These are phyloP conservation scores for Callospermophilus lateralis DNA, from an alignment of 2,113 vertebrate species.

Conservation along the genomic window DNA sequence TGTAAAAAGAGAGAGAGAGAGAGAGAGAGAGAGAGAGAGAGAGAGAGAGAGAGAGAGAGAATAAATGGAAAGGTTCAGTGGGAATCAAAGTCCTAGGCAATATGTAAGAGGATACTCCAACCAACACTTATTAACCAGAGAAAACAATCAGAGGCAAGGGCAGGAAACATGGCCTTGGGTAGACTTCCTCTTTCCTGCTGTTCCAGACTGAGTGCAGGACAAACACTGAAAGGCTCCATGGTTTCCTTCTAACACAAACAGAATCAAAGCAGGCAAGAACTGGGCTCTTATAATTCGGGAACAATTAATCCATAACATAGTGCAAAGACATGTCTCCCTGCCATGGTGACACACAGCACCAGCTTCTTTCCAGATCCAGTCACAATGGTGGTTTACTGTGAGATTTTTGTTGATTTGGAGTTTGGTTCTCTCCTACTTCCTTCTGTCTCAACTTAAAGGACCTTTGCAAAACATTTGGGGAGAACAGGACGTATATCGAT, in stretches of 20 bases:
- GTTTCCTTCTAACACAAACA: not conserved
- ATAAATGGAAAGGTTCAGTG: not conserved
- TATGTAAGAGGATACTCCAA: not conserved
- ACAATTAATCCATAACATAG: not conserved
- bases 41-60: too few species aligned
- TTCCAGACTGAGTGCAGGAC: not conserved
- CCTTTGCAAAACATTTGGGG: slow-evolving; percentile 64
- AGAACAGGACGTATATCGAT: slow-evolving; percentile 58
- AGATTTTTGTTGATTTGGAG: not conserved
- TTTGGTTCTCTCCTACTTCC: slow-evolving; percentile 37
- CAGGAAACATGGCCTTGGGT: not conserved
- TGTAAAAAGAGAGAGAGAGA: not conserved
- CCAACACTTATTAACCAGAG: not conserved
- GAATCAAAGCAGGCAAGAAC: not conserved
- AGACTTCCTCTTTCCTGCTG: not conserved
- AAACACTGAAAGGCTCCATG: not conserved
- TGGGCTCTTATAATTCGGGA: not conserved
- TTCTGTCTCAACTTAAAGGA: slow-evolving; percentile 62
- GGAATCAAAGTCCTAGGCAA: not conserved
- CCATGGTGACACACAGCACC: not conserved
- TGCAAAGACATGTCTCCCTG: not conserved
- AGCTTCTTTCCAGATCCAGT: not conserved
- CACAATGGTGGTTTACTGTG: not conserved
- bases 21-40: too few species aligned
- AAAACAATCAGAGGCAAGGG: not conserved